Evolutionary conservation across 2,888 invertebrate genomes (phyloP), one percentile per base, ranked within the genome.

Genomic region (Chloroclysta siterata): DNA sequence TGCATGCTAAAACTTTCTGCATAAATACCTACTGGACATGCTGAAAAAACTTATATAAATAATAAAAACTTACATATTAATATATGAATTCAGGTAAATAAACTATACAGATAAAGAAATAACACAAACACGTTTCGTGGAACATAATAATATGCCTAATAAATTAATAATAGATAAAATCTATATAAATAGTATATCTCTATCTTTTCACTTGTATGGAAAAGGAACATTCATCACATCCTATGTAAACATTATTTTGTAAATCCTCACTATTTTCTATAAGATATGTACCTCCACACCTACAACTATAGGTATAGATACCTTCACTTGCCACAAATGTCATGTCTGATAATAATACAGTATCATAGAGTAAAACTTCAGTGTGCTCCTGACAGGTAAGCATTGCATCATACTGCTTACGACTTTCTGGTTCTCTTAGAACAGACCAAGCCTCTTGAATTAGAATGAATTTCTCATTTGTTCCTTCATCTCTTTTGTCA

Each of bases 161-260:
- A 5, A 33, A 5, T 0, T 4, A 14, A 14, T n/a, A 42, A 15
- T 1, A 44, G 6, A 7, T 2, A 44, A 44, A 7, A 14, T 8
- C 14, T 1, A 15, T 15, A 3, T 2, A 3, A 6, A 53, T 8
- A 5, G 22, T 0, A 22, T 10, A 42, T 5, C 5, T 17, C 51
- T 83, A 80, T 69, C 80, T 76, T 72, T 92, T 91, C 53, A 95
- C 87, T 74, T 93, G 84, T 78, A 96, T 94, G 74, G 94, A 94
- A 83, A 96, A 95, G 54, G 96, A 96, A 87, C 97, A 97, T 84
- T 96, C 95, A 79, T 94, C 94, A 88, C 97, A 97, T 72, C 93
- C 94, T 72, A 95, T 91, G 72, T 94, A 81, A 78, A 93, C 88
- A 57, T 71, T 73, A 48, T 73, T 60, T 8, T 71, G 63, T 22